Percentiles rank a stretch among this genome's conserved stretches.
These are phyloP conservation scores for Chionoecetes opilio DNA, from an alignment of 1,140 invertebrate species.

Conservation along the genomic window DNA sequence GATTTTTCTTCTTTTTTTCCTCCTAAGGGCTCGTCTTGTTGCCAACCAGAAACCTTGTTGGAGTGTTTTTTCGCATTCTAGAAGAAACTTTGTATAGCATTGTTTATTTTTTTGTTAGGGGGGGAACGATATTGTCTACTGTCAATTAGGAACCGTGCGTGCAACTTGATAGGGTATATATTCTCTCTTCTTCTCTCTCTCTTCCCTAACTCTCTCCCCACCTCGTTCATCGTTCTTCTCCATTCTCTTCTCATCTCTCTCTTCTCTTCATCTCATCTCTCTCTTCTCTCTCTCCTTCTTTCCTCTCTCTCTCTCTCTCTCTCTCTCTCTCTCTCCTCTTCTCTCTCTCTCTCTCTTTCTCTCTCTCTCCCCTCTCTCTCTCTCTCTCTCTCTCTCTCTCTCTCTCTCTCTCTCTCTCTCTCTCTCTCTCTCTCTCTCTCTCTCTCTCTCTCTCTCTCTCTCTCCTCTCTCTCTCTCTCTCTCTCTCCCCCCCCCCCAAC, in stretches of 20 bases:
- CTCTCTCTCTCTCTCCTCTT: not conserved
- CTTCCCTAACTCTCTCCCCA: not conserved
- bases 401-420: not conserved
- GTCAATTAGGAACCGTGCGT: too few species aligned
- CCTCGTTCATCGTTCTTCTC: not conserved
- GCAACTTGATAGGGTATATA: too few species aligned
- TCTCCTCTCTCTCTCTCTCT: conserved; percentile 11
- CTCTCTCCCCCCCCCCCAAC: not conserved
- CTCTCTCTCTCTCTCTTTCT: not conserved
- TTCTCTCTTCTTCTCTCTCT: not conserved
- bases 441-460: conserved; percentile 16
- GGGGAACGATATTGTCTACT: too few species aligned
- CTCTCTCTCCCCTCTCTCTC: not conserved
- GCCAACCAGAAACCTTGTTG: too few species aligned
- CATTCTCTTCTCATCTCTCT: not conserved
- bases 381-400: not conserved
- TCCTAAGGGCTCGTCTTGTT: too few species aligned
- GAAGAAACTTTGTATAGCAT: too few species aligned
- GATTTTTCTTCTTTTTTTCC: too few species aligned
- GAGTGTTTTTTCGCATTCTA: too few species aligned
- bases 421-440: conserved; percentile 32
- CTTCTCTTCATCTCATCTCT: too few species aligned
- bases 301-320: conserved; percentile 35
- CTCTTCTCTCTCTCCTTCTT: conserved; percentile 17
- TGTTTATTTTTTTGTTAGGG: too few species aligned